A percentile compares a stretch with the other conserved stretches of the same genome.
Evolutionary conservation across 2,888 invertebrate species (phyloP).

Genomic region (Portevinia maculata): DNA sequence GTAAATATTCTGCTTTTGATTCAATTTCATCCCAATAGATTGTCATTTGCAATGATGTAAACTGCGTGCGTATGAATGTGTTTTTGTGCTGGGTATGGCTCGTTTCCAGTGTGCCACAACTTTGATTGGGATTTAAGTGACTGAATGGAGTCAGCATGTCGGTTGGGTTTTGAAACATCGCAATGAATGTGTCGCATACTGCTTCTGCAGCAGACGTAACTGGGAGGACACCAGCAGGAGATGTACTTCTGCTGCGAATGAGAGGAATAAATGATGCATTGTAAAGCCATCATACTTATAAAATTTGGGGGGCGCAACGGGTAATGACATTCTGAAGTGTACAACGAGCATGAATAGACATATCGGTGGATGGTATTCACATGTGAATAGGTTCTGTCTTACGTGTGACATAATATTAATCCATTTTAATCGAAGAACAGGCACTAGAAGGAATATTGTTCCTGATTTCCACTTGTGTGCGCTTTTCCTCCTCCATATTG

Average conservation of each 20-base stretch:
- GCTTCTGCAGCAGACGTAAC: constrained; percentile 51
- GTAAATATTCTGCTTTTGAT: constrained; percentile 32
- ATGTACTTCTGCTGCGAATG: constrained; percentile 33
- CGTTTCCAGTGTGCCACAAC: not conserved
- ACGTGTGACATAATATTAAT: constrained; percentile 54
- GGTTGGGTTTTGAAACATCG: constrained; percentile 33
- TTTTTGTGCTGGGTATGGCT: no score
- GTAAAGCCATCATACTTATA: constrained; percentile 52
- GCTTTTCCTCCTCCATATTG: not conserved
- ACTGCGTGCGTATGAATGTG: not conserved
- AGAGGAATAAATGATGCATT: constrained; percentile 65
- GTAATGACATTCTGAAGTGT: constrained; percentile 55
- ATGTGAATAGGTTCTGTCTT: constrained; percentile 54
- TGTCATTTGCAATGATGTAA: constrained; percentile 71
- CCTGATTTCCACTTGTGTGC: not conserved
- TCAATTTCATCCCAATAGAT: constrained; percentile 70
- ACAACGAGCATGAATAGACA: constrained; percentile 31
- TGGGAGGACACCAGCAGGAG: constrained; percentile 13
- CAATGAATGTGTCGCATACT: constrained; percentile 48
- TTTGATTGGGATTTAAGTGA: constrained; percentile 62
- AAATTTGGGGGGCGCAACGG: constrained; percentile 24
- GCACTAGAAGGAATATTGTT: not conserved
- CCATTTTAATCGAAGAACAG: constrained; percentile 36
- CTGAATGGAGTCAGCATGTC: constrained; percentile 69
- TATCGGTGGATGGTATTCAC: constrained; percentile 24